phyloP scores from a whole-genome alignment of 30 jellyfish, hydroid and myxozoan genomes.

The Aurelia sp. region DNA sequence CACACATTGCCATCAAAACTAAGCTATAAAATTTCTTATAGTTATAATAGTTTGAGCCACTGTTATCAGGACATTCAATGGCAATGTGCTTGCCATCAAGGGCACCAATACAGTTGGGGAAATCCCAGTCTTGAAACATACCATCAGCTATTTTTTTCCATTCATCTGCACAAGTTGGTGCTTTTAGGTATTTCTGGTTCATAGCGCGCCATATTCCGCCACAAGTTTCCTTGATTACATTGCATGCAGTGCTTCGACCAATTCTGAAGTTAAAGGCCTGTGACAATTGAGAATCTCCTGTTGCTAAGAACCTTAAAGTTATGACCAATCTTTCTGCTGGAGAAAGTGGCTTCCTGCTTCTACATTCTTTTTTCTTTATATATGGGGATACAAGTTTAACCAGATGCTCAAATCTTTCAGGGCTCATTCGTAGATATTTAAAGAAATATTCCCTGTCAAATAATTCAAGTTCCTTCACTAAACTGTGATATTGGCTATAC shows the following conservation, averaged over 20 bases:
- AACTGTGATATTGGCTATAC: too few species aligned
- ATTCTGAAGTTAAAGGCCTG: conserved; percentile 20
- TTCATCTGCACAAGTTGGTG: conserved; percentile 31
- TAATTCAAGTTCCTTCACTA: too few species aligned
- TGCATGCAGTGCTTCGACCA: conserved; percentile 21
- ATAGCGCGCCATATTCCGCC: conserved; percentile 19
- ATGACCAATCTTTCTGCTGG: conserved; percentile 15
- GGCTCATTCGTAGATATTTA: conserved; percentile 5
- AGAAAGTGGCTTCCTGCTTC: conserved; percentile 17
- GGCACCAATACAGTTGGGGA: too few species aligned
- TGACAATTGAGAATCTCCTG: conserved; percentile 5
- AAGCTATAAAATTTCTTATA: too few species aligned
- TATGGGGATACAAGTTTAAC: conserved; percentile 9
- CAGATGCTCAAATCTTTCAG: conserved; percentile 8
- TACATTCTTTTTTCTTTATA: conserved; percentile 3
- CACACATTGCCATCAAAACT: too few species aligned
- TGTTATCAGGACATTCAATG: too few species aligned
- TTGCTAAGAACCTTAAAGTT: conserved; percentile 12
- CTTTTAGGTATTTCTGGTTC: conserved; percentile 23
- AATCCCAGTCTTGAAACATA: not conserved
- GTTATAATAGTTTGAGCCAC: too few species aligned
- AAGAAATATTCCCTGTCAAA: not conserved
- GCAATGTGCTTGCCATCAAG: too few species aligned
- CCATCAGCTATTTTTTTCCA: conserved; percentile 6
- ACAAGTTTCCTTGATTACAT: conserved; percentile 23